Evolutionary conservation across 2,797 vertebrate species (phyloP).

Genomic region (Urocyon cinereoargenteus): DNA sequence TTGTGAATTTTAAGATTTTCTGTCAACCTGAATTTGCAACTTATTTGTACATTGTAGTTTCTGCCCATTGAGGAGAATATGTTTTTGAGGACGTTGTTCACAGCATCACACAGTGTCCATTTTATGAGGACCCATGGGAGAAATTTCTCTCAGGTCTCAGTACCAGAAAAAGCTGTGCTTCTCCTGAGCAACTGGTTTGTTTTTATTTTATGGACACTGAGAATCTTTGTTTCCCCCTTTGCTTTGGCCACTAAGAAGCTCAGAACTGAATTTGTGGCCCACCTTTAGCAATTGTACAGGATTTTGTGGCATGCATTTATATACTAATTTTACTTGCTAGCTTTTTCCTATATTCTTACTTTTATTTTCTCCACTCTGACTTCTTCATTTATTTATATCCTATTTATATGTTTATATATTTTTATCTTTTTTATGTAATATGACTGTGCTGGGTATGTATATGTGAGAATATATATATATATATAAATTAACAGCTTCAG

Average conservation of each 20-base stretch:
- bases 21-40: constrained; percentile 64
- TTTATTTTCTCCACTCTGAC: constrained; percentile 64
- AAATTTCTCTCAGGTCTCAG: constrained; percentile 66
- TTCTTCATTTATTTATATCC: constrained; percentile 70
- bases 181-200: constrained; percentile 58
- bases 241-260: constrained; percentile 58
- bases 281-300: constrained; percentile 31
- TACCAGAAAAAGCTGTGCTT: constrained; percentile 65
- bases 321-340: constrained; percentile 57
- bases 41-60: constrained; percentile 72
- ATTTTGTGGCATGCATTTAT: constrained; percentile 59
- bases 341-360: constrained; percentile 57
- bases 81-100: constrained; percentile 58
- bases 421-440: constrained; percentile 36
- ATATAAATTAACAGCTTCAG: constrained; percentile 52
- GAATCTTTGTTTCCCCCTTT: constrained; percentile 64
- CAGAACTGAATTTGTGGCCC: constrained; percentile 61
- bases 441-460: not conserved
- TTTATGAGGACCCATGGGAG: constrained; percentile 57
- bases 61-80: constrained; percentile 58
- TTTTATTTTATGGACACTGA: constrained; percentile 71
- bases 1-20: constrained; percentile 59
- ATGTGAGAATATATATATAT: not conserved
- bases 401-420: not conserved
- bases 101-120: constrained; percentile 40